These are phyloP conservation scores for Pissodes strobi DNA, from an alignment of 1,140 invertebrate genomes.

Conservation along the genomic window DNA sequence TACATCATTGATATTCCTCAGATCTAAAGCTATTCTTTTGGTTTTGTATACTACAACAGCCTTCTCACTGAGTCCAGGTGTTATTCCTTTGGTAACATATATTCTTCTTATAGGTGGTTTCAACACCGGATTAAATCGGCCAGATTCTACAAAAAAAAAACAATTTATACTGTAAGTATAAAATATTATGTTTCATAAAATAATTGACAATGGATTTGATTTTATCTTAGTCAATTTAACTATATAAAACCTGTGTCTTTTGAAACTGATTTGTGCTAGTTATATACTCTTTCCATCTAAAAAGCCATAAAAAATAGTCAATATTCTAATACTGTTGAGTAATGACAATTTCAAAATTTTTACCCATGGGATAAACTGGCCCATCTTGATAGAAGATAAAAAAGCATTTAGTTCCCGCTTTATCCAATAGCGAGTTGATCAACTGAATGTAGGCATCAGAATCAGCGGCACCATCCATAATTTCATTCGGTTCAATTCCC, in stretches of 20 bases:
- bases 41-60: constrained; percentile 62
- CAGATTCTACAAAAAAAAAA: constrained; percentile 57
- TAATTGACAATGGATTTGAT: too few relatives aligned
- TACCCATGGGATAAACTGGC: constrained; percentile 57
- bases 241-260: too few relatives aligned
- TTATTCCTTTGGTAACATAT: constrained; percentile 59
- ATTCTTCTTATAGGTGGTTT: constrained; percentile 57
- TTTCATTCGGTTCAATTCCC: constrained; percentile 60
- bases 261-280: too few relatives aligned
- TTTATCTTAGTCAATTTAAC: too few relatives aligned
- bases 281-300: too few relatives aligned
- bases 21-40: constrained; percentile 57
- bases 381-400: constrained; percentile 61
- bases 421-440: constrained; percentile 60
- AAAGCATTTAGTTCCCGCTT: constrained; percentile 57
- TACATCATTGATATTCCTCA: constrained; percentile 60
- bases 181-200: too few relatives aligned
- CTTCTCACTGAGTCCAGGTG: constrained; percentile 57
- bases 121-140: constrained; percentile 56
- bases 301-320: too few relatives aligned
- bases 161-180: too few relatives aligned
- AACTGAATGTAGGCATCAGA: constrained; percentile 63
- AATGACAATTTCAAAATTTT: too few relatives aligned
- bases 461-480: constrained; percentile 69
- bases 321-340: too few relatives aligned